These are phyloP conservation scores for Perithous albicinctus DNA, from an alignment of 2,888 invertebrate genomes.

Conservation along the genomic window DNA sequence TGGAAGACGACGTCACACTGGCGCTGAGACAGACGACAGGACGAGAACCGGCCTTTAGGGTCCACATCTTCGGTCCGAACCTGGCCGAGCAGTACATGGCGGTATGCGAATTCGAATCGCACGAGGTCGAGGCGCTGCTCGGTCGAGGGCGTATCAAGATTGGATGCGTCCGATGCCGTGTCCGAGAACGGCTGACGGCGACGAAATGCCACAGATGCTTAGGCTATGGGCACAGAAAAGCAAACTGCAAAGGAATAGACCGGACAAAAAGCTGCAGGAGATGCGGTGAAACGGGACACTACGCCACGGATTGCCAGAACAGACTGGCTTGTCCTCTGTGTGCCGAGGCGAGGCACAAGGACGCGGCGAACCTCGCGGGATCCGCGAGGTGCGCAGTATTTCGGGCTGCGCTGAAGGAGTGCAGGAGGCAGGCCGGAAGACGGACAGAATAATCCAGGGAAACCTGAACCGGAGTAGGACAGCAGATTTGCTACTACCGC, in stretches of 20 bases:
- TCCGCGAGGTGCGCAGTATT: too few species aligned
- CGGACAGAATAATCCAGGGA: slow-evolving; percentile 52
- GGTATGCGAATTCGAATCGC: slow-evolving; percentile 50
- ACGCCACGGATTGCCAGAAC: slow-evolving; percentile 29
- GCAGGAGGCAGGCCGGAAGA: slow-evolving; percentile 57
- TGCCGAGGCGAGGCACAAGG: slow-evolving; percentile 42
- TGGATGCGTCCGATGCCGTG: slow-evolving; percentile 32
- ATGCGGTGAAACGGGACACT: slow-evolving; percentile 31
- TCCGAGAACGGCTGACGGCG: slow-evolving; percentile 32
- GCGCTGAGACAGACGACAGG: slow-evolving; percentile 24
- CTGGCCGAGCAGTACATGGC: slow-evolving; percentile 46
- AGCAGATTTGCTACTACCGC: slow-evolving; percentile 30
- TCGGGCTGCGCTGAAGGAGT: slow-evolving; percentile 60
- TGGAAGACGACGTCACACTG: slow-evolving; percentile 18
- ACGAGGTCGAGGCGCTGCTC: slow-evolving; percentile 34
- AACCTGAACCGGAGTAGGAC: slow-evolving; percentile 34
- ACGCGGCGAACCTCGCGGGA: too few species aligned
- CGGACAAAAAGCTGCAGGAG: slow-evolving; percentile 31
- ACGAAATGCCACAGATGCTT: too few species aligned
- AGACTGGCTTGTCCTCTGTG: slow-evolving; percentile 32
- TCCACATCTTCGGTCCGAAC: slow-evolving; percentile 60
- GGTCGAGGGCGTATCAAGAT: slow-evolving; percentile 44
- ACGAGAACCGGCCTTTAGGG: slow-evolving; percentile 33
- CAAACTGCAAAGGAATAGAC: slow-evolving; percentile 13
- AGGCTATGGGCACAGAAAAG: slow-evolving; percentile 31